Percentiles rank a stretch among this genome's conserved stretches.
Conservation (phyloP, 2,888 invertebrate species). For the Brachypalpus laphriformis region DNA sequence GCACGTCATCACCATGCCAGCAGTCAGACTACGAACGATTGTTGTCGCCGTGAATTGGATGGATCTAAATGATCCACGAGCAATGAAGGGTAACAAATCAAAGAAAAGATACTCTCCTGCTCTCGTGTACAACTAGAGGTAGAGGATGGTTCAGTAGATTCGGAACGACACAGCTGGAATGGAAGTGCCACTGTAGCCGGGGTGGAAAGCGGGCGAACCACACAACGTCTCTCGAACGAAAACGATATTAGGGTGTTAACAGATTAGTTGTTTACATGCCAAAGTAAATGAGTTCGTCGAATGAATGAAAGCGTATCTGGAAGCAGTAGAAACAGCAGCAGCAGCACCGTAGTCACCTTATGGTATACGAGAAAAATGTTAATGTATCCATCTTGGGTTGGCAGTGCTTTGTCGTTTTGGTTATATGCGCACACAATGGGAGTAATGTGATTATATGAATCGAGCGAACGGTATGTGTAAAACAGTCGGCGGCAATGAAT, state of each 20-base stretch:
- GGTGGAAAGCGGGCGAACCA: slow-evolving; percentile 48
- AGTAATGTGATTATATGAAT: slow-evolving; percentile 72
- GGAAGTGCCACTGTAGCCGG: slow-evolving; percentile 48
- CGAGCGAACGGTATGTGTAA: slow-evolving; percentile 37
- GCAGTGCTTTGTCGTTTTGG: slow-evolving; percentile 54
- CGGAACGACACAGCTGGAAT: slow-evolving; percentile 17
- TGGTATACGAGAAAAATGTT: slow-evolving; percentile 41
- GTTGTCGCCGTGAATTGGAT: slow-evolving; percentile 57
- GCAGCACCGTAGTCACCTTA: slow-evolving; percentile 39
- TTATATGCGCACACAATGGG: slow-evolving; percentile 59
- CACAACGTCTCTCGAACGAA: slow-evolving; percentile 44
- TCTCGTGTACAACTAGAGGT: slow-evolving; percentile 6
- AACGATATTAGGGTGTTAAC: slow-evolving; percentile 80
- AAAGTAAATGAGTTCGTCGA: slow-evolving; percentile 81
- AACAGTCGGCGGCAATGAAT: slow-evolving; percentile 57
- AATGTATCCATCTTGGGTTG: slow-evolving; percentile 62
- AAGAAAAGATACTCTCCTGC: slow-evolving; percentile 63
- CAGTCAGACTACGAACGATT: slow-evolving; percentile 24
- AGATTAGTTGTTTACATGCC: slow-evolving; percentile 83
- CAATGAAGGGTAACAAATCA: slow-evolving; percentile 69
- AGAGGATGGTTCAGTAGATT: slow-evolving; percentile 44
- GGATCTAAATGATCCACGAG: slow-evolving; percentile 60
- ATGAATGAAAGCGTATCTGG: slow-evolving; percentile 64
- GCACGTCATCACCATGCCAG: not conserved
- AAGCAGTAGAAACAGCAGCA: too few relatives aligned